Evolutionary conservation across 2,888 invertebrate genomes (phyloP).

Genomic region (Gastracanthus pulcherrimus): DNA sequence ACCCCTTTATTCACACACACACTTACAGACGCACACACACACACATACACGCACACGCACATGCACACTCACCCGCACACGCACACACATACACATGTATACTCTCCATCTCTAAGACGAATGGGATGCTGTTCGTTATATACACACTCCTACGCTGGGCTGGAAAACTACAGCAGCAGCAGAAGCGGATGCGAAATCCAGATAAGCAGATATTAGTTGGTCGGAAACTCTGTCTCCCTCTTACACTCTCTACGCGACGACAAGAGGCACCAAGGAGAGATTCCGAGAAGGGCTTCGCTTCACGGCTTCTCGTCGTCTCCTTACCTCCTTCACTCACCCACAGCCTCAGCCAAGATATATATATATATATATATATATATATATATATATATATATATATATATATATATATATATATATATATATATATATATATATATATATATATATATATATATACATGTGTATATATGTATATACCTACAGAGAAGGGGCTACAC

Average conservation of each 20-base stretch:
- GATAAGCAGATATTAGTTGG: constrained; percentile 74
- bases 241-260: too few species aligned
- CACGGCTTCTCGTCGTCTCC: constrained; percentile 65
- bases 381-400: not conserved
- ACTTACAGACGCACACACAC: not conserved
- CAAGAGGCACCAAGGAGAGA: not conserved
- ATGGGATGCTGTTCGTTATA: constrained; percentile 19
- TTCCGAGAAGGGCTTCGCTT: constrained; percentile 64
- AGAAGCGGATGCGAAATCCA: constrained; percentile 68
- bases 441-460: not conserved
- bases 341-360: not conserved
- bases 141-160: constrained; percentile 27
- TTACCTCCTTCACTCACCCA: not conserved
- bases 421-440: not conserved
- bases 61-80: too few species aligned
- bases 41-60: not conserved
- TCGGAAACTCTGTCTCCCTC: constrained; percentile 59
- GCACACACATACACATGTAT: not conserved
- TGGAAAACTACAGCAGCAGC: too few species aligned
- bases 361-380: not conserved
- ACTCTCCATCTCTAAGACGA: constrained; percentile 18
- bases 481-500: not conserved
- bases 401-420: not conserved
- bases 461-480: too few species aligned
- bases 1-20: too few species aligned